A percentile compares a stretch with the other conserved stretches of the same genome.
Conservation (phyloP, 2,113 vertebrate species). For the Scomber scombrus region DNA sequence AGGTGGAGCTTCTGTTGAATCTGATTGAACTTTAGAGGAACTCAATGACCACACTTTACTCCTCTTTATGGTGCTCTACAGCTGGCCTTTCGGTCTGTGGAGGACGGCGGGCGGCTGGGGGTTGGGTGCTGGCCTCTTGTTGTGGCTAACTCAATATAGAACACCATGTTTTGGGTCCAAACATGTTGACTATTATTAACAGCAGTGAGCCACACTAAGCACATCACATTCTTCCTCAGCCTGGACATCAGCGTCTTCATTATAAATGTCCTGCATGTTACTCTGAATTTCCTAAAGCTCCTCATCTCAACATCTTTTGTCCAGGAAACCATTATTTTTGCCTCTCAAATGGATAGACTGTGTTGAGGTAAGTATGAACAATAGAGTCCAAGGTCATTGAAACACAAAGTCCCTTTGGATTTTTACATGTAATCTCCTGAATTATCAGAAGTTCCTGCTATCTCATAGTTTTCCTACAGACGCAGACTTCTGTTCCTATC, state of each 20-base stretch:
- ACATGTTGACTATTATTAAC: slow-evolving; percentile 37
- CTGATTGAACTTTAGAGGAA: slow-evolving; percentile 77
- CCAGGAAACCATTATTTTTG: slow-evolving; percentile 8
- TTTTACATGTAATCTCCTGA: slow-evolving; percentile 30
- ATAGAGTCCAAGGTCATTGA: slow-evolving; percentile 34
- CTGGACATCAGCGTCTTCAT: background rate
- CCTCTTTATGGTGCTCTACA: slow-evolving; percentile 66
- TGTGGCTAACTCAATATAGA: slow-evolving; percentile 60
- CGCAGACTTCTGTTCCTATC: slow-evolving; percentile 57
- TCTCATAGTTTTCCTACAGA: slow-evolving; percentile 57
- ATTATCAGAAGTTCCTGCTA: slow-evolving; percentile 55
- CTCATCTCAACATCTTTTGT: background rate
- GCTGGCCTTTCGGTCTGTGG: slow-evolving; percentile 74
- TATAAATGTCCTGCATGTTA: background rate
- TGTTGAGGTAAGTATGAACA: slow-evolving; percentile 6
- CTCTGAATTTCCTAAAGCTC: background rate
- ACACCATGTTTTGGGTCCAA: slow-evolving; percentile 58
- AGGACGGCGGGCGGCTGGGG: slow-evolving; percentile 51
- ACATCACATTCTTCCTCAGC: slow-evolving; percentile 11
- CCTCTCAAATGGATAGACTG: background rate
- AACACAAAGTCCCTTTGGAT: slow-evolving; percentile 27
- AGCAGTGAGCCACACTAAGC: slow-evolving; percentile 1
- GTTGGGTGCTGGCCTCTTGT: slow-evolving; percentile 47
- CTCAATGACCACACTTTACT: slow-evolving; percentile 61
- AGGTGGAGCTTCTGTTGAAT: slow-evolving; percentile 63